Conservation (phyloP, 2,113 vertebrate genomes). For the Cheilinus undulatus region DNA sequence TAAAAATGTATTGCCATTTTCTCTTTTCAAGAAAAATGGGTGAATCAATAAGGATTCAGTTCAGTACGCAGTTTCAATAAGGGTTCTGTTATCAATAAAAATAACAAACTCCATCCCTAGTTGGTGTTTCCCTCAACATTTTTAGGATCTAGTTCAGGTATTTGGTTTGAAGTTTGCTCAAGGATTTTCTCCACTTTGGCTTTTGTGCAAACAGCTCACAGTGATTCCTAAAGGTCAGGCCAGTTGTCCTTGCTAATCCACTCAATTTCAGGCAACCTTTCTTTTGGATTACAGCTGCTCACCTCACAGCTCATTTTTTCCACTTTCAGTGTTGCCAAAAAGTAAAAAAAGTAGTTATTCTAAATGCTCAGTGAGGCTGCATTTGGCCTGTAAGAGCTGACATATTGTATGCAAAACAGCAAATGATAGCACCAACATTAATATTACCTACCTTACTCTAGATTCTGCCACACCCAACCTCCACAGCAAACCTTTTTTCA, state of each 20-base stretch:
- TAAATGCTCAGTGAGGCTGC: not conserved
- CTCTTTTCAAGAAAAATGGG: too few relatives aligned
- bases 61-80: too few relatives aligned
- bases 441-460: too few relatives aligned
- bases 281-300: not conserved
- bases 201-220: constrained; percentile 21
- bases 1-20: too few relatives aligned
- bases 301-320: not conserved
- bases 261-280: constrained; percentile 8
- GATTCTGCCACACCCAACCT: too few relatives aligned
- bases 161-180: not conserved
- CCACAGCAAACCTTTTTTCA: too few relatives aligned
- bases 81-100: too few relatives aligned
- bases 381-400: not conserved
- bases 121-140: not conserved
- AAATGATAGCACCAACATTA: too few relatives aligned
- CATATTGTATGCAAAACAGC: too few relatives aligned
- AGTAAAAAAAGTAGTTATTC: not conserved
- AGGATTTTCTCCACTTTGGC: not conserved
- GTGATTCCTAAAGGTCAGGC: constrained; percentile 11
- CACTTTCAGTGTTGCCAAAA: not conserved
- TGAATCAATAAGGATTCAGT: too few relatives aligned
- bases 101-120: not conserved
- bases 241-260: constrained; percentile 10
- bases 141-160: not conserved